A percentile compares a stretch with the other conserved stretches of the same genome.
These are phyloP conservation scores for cat (Felis catus) DNA, from an alignment of 2,113 vertebrate species.

Conservation along the genomic window F.catus_Fca126_mat1.0 CM031412.1:180503501-180504000, in stretches of 20 bases:
- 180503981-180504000: neutral
- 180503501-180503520: neutral
- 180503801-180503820: neutral
- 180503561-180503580: neutral
- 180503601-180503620: too few species aligned
- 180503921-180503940: fast-evolving
- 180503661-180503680: too few species aligned
- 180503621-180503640: too few species aligned
- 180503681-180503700: too few species aligned
- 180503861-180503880: neutral
- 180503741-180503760: too few species aligned
- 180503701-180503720: too few species aligned
- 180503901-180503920: neutral
- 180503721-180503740: too few species aligned
- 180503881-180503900: neutral
- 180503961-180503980: neutral
- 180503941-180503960: neutral
- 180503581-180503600: too few species aligned
- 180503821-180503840: neutral
- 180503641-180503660: too few species aligned
- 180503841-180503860: neutral
- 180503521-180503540: fast-evolving
- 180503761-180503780: too few species aligned
- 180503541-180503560: neutral
- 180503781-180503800: neutral